phyloP scores from a whole-genome alignment of 2,797 vertebrate genomes.

The Heliangelus exortis region DNA sequence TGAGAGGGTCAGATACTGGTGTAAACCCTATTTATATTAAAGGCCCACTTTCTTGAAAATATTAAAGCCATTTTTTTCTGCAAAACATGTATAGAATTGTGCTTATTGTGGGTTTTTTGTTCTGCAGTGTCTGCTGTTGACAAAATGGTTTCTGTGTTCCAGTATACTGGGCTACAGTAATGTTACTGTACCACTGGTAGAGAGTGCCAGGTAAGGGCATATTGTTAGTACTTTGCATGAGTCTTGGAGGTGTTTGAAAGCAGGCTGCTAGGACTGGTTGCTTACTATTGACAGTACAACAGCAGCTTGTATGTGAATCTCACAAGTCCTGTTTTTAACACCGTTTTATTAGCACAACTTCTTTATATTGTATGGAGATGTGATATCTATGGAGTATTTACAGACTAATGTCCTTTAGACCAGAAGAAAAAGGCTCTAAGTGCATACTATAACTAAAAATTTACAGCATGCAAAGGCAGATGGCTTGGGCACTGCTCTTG shows the following conservation, averaged over 20 bases:
- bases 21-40: rapidly evolving
- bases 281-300: background rate
- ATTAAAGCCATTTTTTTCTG: background rate
- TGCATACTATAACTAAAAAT: background rate
- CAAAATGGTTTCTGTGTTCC: background rate
- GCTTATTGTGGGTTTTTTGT: background rate
- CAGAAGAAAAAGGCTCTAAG: background rate
- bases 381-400: background rate
- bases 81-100: background rate
- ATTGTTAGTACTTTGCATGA: background rate
- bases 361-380: background rate
- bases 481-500: background rate
- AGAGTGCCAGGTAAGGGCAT: background rate
- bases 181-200: background rate
- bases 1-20: background rate
- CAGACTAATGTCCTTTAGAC: background rate
- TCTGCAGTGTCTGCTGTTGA: background rate
- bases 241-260: background rate
- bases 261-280: background rate
- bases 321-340: background rate
- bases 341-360: background rate
- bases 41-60: background rate
- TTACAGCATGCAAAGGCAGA: background rate
- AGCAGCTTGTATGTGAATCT: background rate
- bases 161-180: background rate